Evolutionary conservation across 2,113 vertebrate species (phyloP), one percentile per base, ranked within the genome.

Genomic region (Microcebus murinus): DNA sequence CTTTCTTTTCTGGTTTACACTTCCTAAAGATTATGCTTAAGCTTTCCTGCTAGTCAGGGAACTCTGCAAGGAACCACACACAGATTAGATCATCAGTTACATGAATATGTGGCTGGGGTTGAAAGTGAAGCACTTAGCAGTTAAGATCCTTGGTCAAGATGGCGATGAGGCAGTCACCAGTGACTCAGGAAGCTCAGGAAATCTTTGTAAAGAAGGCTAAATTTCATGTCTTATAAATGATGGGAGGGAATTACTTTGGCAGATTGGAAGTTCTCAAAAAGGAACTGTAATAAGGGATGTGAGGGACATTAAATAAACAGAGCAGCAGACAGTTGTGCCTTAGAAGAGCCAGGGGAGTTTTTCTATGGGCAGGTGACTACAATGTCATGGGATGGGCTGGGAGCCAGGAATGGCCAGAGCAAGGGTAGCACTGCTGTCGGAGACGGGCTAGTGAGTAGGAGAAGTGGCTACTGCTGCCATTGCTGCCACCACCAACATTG

Each of bases 121-220:
- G 57, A 93, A 31, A 74, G n/a, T 23, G 11, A 48, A 83, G 48
- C 1, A 4, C 34, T 61, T 34, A 10, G 48, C 55, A 55, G 91
- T 31, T 71, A 27, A 45, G 20, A 74, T 34, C 63, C 8, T 39
- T 45, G 67, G 12, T 48, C 84, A 61, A 1, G 12, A 45, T 25
- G 18, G 71, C 67, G 45, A 18, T 9, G 13, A 52, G 42, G 2
- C 42, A 36, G 12, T 86, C 3, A 12, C 45, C 8, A 10, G n/a
- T 50, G 48, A 70, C 61, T 87, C 12, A 25, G 29, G 59, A 81
- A 57, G 45, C 34, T 76, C 45, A 50, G 25, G 25, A 89, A 67
- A 14, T n/a, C 80, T 87, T 91, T 61, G 39, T 84, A 50, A 74
- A 87, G 21, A 65, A 91, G 59, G 27, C 74, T 65, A 74, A 25